Conservation (phyloP, 2,888 invertebrate species). For the Steinernema carpocapsae region DNA sequence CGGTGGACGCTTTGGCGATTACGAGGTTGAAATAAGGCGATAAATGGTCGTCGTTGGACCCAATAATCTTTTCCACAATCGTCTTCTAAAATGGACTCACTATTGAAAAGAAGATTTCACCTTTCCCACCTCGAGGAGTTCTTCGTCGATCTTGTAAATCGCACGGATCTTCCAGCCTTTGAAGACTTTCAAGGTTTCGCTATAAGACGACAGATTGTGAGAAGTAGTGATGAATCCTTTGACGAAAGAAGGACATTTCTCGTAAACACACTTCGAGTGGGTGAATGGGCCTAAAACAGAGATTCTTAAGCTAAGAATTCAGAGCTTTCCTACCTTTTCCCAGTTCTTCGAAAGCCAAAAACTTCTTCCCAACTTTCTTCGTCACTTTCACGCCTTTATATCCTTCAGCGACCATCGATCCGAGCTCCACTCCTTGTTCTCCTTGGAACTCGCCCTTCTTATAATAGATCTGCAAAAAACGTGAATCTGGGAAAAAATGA, state of each 20-base stretch:
- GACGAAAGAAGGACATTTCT: neutral
- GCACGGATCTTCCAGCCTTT: neutral
- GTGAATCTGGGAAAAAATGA: neutral
- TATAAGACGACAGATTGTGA: neutral
- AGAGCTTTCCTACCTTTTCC: neutral
- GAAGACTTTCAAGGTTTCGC: neutral
- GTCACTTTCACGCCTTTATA: neutral
- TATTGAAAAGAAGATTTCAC: neutral
- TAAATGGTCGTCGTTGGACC: neutral
- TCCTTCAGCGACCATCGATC: neutral
- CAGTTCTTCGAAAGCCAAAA: neutral
- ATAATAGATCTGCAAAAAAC: neutral
- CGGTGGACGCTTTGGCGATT: neutral
- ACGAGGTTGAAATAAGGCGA: neutral
- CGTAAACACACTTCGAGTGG: neutral
- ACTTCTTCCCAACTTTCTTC: neutral
- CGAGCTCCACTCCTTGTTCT: neutral
- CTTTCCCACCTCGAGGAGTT: neutral
- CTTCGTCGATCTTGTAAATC: neutral
- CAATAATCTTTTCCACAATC: neutral
- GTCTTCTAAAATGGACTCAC: neutral
- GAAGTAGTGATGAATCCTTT: neutral
- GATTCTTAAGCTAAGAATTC: neutral
- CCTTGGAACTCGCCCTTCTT: neutral
- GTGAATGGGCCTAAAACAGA: neutral